A percentile compares a stretch with the other conserved stretches of the same genome.
Conservation (phyloP, 2,113 vertebrate genomes). For the Gymnorhina tibicen region DNA sequence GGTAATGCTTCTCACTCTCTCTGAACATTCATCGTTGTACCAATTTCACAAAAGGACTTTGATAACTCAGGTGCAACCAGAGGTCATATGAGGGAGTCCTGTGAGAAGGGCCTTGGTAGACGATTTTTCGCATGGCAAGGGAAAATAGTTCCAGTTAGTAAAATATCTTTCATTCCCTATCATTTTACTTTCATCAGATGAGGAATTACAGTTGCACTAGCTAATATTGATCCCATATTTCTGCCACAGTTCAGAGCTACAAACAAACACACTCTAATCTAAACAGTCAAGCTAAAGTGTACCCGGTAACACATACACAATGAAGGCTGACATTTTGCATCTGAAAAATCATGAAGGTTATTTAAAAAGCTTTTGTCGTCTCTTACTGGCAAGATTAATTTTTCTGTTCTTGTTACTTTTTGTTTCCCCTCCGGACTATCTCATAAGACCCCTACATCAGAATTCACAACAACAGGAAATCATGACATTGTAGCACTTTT, state of each 20-base stretch:
- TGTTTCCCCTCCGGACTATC: neutral
- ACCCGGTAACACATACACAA: neutral
- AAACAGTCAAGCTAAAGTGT: neutral
- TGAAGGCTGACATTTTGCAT: neutral
- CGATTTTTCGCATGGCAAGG: neutral
- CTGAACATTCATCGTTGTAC: rapidly evolving
- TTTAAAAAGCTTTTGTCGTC: neutral
- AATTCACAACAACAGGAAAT: neutral
- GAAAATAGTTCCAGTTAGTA: neutral
- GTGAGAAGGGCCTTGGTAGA: neutral
- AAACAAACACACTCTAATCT: neutral
- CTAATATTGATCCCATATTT: neutral
- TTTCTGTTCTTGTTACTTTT: neutral
- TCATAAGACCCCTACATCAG: neutral
- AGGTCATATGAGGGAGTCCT: neutral
- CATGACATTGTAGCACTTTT: neutral
- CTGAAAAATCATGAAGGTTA: neutral
- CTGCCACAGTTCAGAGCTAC: neutral
- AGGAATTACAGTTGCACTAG: neutral
- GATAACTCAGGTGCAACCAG: neutral
- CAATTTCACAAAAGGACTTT: neutral
- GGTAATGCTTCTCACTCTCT: neutral
- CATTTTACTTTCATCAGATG: neutral
- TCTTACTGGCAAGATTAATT: neutral
- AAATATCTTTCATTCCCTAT: neutral